Evolutionary conservation across 2,113 vertebrate genomes (phyloP).

Genomic region (Dendrocopos noguchii): DNA sequence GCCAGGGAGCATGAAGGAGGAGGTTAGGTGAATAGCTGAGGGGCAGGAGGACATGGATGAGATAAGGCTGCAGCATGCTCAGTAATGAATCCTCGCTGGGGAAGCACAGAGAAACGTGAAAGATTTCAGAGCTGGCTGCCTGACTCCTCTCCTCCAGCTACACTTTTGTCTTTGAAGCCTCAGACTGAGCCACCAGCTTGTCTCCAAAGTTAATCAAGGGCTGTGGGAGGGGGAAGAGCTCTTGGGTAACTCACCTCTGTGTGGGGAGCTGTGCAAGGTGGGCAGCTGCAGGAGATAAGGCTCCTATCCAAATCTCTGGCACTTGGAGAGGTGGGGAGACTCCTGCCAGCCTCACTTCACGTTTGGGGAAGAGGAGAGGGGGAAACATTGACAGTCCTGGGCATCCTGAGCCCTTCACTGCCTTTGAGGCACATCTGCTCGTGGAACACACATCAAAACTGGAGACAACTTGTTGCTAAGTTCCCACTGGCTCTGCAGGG

Average conservation of each 20-base stretch:
- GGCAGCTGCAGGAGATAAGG: background rate
- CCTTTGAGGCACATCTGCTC: background rate
- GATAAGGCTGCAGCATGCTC: background rate
- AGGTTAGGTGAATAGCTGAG: background rate
- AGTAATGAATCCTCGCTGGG: background rate
- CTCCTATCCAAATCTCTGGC: background rate
- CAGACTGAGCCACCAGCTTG: background rate
- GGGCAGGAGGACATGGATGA: background rate
- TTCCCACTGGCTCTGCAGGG: background rate
- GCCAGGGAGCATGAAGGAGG: background rate
- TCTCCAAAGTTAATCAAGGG: background rate
- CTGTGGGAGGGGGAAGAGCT: background rate
- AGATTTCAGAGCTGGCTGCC: background rate
- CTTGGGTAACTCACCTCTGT: background rate
- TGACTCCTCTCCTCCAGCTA: constrained; percentile 9
- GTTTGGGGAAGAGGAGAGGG: background rate
- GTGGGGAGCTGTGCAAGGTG: background rate
- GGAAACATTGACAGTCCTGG: background rate
- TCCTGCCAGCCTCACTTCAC: background rate
- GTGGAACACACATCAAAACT: background rate
- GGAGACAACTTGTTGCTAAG: background rate
- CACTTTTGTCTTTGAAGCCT: background rate
- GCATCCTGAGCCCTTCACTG: background rate
- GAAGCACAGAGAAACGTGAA: background rate
- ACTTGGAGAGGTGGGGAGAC: background rate